A percentile compares a stretch with the other conserved stretches of the same genome.
phyloP scores from a whole-genome alignment of 2,797 vertebrate species.

The Danionella dracula region DNA sequence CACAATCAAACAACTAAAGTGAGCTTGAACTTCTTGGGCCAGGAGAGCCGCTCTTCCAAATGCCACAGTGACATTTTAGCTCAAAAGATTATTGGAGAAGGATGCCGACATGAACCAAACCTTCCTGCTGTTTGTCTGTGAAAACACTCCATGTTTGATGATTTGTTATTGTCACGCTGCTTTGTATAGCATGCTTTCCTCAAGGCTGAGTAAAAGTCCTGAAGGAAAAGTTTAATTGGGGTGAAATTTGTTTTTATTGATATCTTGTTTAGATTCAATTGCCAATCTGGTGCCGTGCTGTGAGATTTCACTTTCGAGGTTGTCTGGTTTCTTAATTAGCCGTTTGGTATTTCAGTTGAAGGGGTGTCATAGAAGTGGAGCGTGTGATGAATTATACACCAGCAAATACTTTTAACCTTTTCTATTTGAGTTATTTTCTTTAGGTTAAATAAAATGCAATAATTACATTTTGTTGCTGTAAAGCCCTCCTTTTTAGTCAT shows the following conservation, averaged over 20 bases:
- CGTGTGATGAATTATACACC: background rate
- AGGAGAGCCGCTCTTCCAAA: constrained; percentile 36
- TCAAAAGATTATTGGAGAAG: constrained; percentile 36
- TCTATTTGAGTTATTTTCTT: background rate
- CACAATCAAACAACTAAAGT: constrained; percentile 9
- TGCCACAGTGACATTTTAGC: constrained; percentile 45
- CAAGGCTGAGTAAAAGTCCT: background rate
- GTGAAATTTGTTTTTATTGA: constrained; percentile 2
- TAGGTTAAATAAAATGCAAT: background rate
- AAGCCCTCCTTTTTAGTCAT: no score
- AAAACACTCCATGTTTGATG: constrained; percentile 30
- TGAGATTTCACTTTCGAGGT: background rate
- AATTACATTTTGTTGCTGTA: no score
- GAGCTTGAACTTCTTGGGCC: constrained; percentile 26
- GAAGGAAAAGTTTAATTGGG: constrained; percentile 10
- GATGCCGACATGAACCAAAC: constrained; percentile 41
- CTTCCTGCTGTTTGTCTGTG: constrained; percentile 37
- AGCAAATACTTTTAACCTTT: no score
- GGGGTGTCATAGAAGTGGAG: background rate
- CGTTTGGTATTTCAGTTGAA: constrained; percentile 34
- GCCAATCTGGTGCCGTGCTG: background rate
- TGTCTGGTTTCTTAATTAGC: constrained; percentile 29
- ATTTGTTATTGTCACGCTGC: constrained; percentile 22
- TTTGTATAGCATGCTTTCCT: background rate
- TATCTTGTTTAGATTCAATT: background rate